Percentiles rank a stretch among this genome's conserved stretches.
Conservation (phyloP, 2,888 invertebrate species). For the Carterocephalus palaemon region DNA sequence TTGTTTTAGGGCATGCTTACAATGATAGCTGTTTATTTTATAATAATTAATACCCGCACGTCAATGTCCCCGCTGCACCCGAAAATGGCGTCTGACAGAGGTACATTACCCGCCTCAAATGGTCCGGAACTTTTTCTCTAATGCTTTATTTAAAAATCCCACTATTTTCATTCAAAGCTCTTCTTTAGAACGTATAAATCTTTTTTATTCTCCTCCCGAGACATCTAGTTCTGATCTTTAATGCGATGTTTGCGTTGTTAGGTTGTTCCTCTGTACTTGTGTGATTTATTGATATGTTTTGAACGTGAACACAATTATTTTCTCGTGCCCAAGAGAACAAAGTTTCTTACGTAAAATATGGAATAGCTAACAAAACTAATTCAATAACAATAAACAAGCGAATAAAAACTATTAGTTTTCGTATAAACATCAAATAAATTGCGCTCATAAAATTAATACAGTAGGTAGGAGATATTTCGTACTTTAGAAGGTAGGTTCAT, state of each 20-base stretch:
- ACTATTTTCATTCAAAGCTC: slow-evolving; percentile 71
- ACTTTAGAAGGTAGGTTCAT: background rate
- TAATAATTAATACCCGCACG: too few species aligned
- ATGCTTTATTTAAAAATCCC: slow-evolving; percentile 77
- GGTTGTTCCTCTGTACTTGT: slow-evolving; percentile 55
- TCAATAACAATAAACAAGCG: slow-evolving; percentile 6
- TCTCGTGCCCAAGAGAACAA: slow-evolving; percentile 17
- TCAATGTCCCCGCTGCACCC: slow-evolving; percentile 55
- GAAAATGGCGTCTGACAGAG: slow-evolving; percentile 69
- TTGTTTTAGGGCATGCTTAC: too few species aligned
- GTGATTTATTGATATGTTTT: slow-evolving; percentile 67
- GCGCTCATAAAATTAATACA: background rate
- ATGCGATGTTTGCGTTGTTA: slow-evolving; percentile 74
- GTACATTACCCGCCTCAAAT: slow-evolving; percentile 73
- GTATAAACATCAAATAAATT: background rate
- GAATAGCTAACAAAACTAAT: slow-evolving; percentile 11
- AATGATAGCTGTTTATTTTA: too few species aligned
- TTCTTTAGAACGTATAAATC: slow-evolving; percentile 68
- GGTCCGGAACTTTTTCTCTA: slow-evolving; percentile 76
- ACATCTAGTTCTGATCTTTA: slow-evolving; percentile 74
- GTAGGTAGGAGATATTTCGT: background rate
- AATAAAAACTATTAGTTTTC: slow-evolving; percentile 1
- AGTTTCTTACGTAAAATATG: slow-evolving; percentile 19
- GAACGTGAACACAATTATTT: slow-evolving; percentile 41
- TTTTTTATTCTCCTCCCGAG: slow-evolving; percentile 65